These are phyloP conservation scores for Drosophila phalerata DNA, from an alignment of 2,888 invertebrate genomes.

Conservation along the genomic window DNA sequence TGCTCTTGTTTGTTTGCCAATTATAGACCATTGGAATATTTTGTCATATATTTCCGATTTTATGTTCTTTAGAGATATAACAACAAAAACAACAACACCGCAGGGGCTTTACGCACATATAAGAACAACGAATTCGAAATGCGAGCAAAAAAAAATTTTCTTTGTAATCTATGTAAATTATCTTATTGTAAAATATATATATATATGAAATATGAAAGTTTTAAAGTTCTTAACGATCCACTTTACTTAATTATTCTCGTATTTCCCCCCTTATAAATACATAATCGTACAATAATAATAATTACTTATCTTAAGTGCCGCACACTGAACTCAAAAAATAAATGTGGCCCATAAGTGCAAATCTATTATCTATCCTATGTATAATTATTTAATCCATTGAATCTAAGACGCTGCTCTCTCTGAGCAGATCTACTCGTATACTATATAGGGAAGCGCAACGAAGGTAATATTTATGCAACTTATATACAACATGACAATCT, in stretches of 20 bases:
- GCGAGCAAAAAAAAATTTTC: constrained; percentile 44
- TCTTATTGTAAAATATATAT: constrained; percentile 50
- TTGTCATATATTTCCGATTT: constrained; percentile 20
- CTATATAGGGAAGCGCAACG: constrained; percentile 46
- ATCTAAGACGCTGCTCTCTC: constrained; percentile 34
- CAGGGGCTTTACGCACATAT: constrained; percentile 67
- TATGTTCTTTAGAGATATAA: constrained; percentile 67
- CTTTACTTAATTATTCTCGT: constrained; percentile 39
- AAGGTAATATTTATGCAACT: constrained; percentile 72
- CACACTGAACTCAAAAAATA: constrained; percentile 1
- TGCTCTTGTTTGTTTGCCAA: constrained; percentile 73
- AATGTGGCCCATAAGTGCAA: constrained; percentile 37
- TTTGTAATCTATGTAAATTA: constrained; percentile 70
- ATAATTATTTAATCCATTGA: constrained; percentile 39
- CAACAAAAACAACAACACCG: constrained; percentile 77
- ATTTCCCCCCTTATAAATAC: constrained; percentile 11
- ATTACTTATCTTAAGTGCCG: constrained; percentile 23
- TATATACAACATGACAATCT: constrained; percentile 35
- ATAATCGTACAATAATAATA: constrained; percentile 22
- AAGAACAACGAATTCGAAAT: constrained; percentile 12
- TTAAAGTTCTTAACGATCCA: constrained; percentile 33
- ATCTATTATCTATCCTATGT: constrained; percentile 38
- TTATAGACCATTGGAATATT: constrained; percentile 56
- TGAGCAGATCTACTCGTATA: constrained; percentile 20
- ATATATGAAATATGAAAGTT: constrained; percentile 46